Conservation (phyloP, 2,797 vertebrate species). For the Alauda arvensis region DNA sequence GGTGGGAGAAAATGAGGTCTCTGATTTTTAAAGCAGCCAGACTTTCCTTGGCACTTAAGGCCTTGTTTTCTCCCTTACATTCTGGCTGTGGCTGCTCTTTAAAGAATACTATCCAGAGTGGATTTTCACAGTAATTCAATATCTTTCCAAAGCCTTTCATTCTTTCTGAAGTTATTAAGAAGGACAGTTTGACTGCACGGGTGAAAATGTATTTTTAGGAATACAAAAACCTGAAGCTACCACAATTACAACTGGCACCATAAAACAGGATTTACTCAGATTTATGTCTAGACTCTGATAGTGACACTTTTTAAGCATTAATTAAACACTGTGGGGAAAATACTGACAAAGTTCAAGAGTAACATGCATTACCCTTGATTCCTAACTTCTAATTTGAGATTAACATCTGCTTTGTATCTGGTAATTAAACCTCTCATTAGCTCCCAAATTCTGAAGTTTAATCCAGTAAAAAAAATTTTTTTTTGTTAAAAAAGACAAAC, state of each 20-base stretch:
- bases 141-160: background rate
- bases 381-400: background rate
- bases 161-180: background rate
- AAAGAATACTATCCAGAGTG: background rate
- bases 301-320: background rate
- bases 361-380: background rate
- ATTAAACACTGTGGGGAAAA: background rate
- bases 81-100: background rate
- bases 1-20: constrained; percentile 20
- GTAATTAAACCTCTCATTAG: background rate
- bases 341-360: background rate
- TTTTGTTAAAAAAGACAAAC: background rate
- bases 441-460: background rate
- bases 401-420: background rate
- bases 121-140: constrained; percentile 9
- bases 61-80: background rate
- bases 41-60: background rate
- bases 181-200: background rate
- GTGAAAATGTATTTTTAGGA: background rate
- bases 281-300: background rate
- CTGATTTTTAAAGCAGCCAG: background rate
- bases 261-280: background rate
- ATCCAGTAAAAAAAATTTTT: background rate
- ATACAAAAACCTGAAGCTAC: background rate
- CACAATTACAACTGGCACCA: background rate